Evolutionary conservation across 2,113 vertebrate genomes (phyloP).

Genomic region (Mormyrus lacerda): DNA sequence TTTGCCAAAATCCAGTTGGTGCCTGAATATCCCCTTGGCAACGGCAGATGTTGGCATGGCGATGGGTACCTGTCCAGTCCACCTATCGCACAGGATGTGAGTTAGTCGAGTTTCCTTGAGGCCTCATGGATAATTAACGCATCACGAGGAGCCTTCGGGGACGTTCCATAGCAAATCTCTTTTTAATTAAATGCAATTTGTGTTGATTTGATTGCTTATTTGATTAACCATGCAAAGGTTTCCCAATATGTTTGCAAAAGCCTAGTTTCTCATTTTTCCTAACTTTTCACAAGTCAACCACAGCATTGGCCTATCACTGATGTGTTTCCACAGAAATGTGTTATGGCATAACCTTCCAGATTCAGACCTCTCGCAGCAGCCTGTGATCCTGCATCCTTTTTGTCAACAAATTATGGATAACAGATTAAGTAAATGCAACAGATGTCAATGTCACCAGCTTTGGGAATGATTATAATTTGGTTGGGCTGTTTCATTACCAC

Average conservation of each 20-base stretch:
- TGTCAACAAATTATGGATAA: background rate
- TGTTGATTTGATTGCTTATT: background rate
- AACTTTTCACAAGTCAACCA: background rate
- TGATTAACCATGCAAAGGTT: background rate
- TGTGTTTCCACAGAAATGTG: background rate
- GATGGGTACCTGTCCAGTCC: background rate
- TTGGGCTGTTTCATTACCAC: background rate
- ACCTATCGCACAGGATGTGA: background rate
- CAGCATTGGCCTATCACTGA: background rate
- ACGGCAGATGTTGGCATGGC: background rate
- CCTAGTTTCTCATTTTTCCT: background rate
- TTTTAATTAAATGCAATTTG: slow-evolving; percentile 1
- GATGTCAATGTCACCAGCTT: background rate
- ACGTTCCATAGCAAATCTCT: background rate
- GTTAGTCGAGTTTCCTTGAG: background rate
- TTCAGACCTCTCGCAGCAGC: background rate
- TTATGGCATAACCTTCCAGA: background rate
- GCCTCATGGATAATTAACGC: background rate
- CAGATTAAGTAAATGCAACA: background rate
- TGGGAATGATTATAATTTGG: background rate
- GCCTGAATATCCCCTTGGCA: background rate
- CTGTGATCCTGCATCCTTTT: background rate
- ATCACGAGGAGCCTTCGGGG: background rate
- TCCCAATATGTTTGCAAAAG: background rate
- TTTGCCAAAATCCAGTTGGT: background rate